Percentiles rank a stretch among this genome's conserved stretches.
Conservation (phyloP, 2,888 invertebrate genomes). For the Polietes domitor region DNA sequence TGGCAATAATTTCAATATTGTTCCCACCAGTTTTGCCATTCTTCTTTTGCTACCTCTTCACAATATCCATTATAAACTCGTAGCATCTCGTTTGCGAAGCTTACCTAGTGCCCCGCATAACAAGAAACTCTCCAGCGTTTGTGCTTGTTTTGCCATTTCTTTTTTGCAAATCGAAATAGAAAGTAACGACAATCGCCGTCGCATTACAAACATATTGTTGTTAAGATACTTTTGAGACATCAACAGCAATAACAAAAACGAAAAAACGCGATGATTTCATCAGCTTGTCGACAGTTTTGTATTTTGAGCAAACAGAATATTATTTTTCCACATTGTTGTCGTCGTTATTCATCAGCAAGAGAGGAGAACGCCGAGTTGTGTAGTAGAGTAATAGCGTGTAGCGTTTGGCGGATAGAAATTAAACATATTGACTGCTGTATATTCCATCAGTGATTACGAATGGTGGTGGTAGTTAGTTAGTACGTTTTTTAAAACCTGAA, state of each 20-base stretch:
- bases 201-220: background rate
- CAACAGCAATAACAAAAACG: background rate
- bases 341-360: background rate
- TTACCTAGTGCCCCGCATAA: background rate
- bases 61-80: background rate
- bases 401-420: background rate
- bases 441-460: background rate
- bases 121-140: background rate
- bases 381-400: background rate
- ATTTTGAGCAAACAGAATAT: slow-evolving; percentile 24
- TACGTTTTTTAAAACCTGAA: background rate
- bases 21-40: background rate
- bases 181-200: background rate
- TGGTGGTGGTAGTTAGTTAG: background rate
- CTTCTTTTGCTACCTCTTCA: background rate
- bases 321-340: background rate
- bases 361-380: background rate
- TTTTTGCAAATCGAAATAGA: background rate
- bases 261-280: slow-evolving; percentile 32
- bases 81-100: too few species aligned
- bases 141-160: background rate
- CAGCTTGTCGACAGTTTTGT: background rate
- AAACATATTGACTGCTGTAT: slow-evolving; percentile 1
- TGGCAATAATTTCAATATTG: too few species aligned
- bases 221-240: background rate